A percentile compares a stretch with the other conserved stretches of the same genome.
These are phyloP conservation scores for Drosophila pachea DNA, from an alignment of 1,140 invertebrate species.

Conservation along the genomic window DNA sequence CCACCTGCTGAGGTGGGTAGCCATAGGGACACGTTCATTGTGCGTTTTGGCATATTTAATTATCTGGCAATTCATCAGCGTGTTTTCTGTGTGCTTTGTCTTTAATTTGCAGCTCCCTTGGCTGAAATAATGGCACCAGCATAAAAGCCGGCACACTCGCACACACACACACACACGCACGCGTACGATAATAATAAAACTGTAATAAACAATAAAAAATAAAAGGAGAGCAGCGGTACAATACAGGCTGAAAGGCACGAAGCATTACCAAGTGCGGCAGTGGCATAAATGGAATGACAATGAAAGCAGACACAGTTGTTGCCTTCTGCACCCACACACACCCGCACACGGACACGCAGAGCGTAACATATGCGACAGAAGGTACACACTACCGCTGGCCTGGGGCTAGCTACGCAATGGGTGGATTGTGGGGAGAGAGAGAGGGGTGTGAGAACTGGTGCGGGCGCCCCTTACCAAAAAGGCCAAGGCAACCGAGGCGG, in stretches of 20 bases:
- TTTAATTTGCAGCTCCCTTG: conserved; percentile 35
- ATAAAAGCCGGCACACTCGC: conserved; percentile 14
- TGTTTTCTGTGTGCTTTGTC: conserved; percentile 35
- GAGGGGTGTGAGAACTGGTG: not conserved
- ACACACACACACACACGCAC: conserved; percentile 18
- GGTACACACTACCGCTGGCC: not conserved
- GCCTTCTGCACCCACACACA: conserved; percentile 16
- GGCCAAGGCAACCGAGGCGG: conserved; percentile 39
- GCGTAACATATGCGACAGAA: conserved; percentile 12
- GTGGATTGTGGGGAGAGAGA: too few species aligned
- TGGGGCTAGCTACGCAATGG: not conserved
- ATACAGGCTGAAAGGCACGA: conserved; percentile 30
- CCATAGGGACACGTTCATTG: conserved; percentile 23
- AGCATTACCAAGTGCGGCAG: conserved; percentile 32
- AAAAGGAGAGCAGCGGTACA: not conserved
- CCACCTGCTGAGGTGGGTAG: not conserved
- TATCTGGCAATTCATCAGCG: conserved; percentile 47
- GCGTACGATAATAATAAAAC: conserved; percentile 48
- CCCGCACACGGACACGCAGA: conserved; percentile 16
- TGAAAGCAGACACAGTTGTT: conserved; percentile 30
- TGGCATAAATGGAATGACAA: conserved; percentile 42
- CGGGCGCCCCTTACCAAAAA: conserved; percentile 6
- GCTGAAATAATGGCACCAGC: conserved; percentile 37
- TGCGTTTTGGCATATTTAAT: conserved; percentile 53
- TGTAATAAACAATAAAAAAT: conserved; percentile 45